Conservation (phyloP, 2,113 vertebrate genomes). For the Acrocephalus arundinaceus region DNA sequence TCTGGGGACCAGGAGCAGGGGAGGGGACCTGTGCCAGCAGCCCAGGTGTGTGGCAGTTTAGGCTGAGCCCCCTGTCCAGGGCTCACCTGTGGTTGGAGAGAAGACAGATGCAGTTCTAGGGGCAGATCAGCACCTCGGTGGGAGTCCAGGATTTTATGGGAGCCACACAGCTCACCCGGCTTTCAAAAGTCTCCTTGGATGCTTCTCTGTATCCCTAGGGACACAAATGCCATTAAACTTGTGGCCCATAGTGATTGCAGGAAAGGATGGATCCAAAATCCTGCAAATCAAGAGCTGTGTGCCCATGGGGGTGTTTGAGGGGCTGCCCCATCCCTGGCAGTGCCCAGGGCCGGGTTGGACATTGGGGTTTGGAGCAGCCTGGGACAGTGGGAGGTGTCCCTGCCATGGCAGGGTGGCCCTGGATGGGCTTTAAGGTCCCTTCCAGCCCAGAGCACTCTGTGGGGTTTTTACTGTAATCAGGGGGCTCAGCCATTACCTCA, state of each 20-base stretch:
- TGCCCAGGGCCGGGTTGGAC: neutral
- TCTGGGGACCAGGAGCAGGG: neutral
- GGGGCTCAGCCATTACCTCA: neutral
- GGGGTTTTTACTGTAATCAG: neutral
- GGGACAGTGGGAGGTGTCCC: neutral
- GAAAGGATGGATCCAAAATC: neutral
- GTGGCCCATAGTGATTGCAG: neutral
- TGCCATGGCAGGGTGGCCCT: neutral
- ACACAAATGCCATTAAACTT: neutral
- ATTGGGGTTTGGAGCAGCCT: neutral
- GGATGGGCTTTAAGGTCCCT: neutral
- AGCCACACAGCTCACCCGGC: neutral
- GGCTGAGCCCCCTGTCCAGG: neutral
- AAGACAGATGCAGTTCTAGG: neutral
- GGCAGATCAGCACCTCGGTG: neutral
- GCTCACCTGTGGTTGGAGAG: neutral
- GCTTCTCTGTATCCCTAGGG: neutral
- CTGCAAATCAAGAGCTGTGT: neutral
- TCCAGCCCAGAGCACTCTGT: neutral
- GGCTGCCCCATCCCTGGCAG: neutral
- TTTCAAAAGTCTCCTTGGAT: neutral
- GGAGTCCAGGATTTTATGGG: neutral
- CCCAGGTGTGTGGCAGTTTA: rapidly evolving
- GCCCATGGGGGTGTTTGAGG: neutral
- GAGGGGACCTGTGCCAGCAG: neutral